Conservation (phyloP, 2,113 vertebrate species). For the Xyliphius kryptos region DNA sequence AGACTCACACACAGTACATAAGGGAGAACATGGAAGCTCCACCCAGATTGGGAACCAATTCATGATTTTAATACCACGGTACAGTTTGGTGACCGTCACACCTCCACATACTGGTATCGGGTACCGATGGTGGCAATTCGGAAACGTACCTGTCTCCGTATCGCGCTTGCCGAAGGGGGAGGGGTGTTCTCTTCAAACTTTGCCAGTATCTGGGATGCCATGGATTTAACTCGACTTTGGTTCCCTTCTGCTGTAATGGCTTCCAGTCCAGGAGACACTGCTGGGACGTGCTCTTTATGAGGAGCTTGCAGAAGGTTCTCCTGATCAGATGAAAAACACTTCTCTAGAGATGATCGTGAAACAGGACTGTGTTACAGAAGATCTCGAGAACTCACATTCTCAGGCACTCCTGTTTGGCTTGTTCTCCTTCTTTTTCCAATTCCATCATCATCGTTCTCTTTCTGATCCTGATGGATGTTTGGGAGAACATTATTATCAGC, state of each 20-base stretch:
- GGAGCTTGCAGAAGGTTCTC: slow-evolving; percentile 56
- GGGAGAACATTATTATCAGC: neutral
- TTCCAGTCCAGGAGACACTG: slow-evolving; percentile 60
- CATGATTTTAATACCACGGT: too few relatives aligned
- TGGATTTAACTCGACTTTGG: slow-evolving; percentile 80
- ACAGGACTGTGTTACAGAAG: too few relatives aligned
- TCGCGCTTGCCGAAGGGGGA: slow-evolving; percentile 50
- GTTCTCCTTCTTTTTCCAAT: neutral
- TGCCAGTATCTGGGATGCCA: slow-evolving; percentile 85
- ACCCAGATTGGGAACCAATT: too few relatives aligned
- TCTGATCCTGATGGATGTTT: neutral
- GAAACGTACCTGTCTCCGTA: slow-evolving; percentile 37
- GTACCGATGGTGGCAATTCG: neutral
- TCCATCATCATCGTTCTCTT: slow-evolving; percentile 42
- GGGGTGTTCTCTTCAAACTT: slow-evolving; percentile 77
- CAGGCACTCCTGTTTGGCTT: neutral
- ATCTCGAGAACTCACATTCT: neutral
- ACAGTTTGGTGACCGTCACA: too few relatives aligned
- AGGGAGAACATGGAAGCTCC: too few relatives aligned
- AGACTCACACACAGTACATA: too few relatives aligned
- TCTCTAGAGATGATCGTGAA: too few relatives aligned
- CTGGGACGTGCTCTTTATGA: slow-evolving; percentile 50
- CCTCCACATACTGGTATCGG: too few relatives aligned
- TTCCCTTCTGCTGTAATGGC: slow-evolving; percentile 60
- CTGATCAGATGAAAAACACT: slow-evolving; percentile 46